phyloP scores from a whole-genome alignment of 2,113 vertebrate genomes.

The Oryzias woworae region DNA sequence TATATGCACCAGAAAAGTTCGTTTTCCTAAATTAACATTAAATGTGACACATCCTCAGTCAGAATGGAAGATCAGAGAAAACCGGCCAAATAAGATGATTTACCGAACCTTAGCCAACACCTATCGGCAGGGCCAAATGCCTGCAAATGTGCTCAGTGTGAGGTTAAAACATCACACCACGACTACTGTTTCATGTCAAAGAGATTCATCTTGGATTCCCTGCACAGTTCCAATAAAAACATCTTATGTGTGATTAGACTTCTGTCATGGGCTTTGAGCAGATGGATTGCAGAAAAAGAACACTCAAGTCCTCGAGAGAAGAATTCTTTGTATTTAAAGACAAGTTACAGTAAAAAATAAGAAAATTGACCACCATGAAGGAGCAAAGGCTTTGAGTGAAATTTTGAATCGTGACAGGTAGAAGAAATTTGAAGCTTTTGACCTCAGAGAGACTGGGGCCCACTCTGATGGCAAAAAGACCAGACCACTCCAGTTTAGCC shows the following conservation, averaged over 20 bases:
- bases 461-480: no score
- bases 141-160: constrained; percentile 52
- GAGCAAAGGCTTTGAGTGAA: constrained; percentile 4
- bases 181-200: constrained; percentile 59
- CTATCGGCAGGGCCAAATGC: constrained; percentile 34
- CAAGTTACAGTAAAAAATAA: constrained; percentile 19
- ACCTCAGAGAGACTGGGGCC: no score
- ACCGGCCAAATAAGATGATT: constrained; percentile 49
- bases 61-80: constrained; percentile 49
- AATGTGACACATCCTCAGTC: constrained; percentile 59
- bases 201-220: constrained; percentile 36
- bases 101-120: constrained; percentile 51
- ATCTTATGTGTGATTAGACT: constrained; percentile 36
- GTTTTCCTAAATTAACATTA: constrained; percentile 57
- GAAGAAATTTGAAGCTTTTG: constrained; percentile 24
- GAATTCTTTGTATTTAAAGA: constrained; percentile 34
- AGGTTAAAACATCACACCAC: constrained; percentile 47
- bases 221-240: constrained; percentile 52
- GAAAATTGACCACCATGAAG: constrained; percentile 59
- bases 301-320: constrained; percentile 27
- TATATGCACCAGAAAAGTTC: constrained; percentile 45
- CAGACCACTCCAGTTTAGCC: no score
- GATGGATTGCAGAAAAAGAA: constrained; percentile 23
- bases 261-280: constrained; percentile 10
- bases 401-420: constrained; percentile 13